These are phyloP conservation scores for Gymnothorax reevesii DNA, from an alignment of 2,797 vertebrate genomes.

Conservation along the genomic window DNA sequence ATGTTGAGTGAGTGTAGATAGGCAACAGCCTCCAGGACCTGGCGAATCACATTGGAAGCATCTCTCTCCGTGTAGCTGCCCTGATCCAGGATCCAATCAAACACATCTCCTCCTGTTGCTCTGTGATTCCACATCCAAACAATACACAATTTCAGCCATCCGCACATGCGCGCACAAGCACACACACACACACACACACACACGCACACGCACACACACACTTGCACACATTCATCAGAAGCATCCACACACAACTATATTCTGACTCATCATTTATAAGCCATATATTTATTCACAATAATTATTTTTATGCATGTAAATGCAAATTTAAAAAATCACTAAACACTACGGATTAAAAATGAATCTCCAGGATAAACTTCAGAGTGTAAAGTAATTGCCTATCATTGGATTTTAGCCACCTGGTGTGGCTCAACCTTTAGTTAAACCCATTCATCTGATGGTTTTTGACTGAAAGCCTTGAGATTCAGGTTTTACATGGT, in stretches of 20 bases:
- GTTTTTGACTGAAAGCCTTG: not conserved
- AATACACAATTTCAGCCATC: conserved; percentile 19
- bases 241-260: conserved; percentile 16
- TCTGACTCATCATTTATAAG: not conserved
- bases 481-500: not conserved
- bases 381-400: not conserved
- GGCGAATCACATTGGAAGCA: conserved; percentile 82
- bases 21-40: conserved; percentile 82
- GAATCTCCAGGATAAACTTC: not conserved
- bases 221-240: conserved; percentile 1
- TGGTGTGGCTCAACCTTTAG: not conserved
- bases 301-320: too few species aligned
- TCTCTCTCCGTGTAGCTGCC: conserved; percentile 87
- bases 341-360: not conserved
- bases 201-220: conserved; percentile 15
- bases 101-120: conserved; percentile 85
- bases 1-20: conserved; percentile 85
- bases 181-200: conserved; percentile 11
- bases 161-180: conserved; percentile 23
- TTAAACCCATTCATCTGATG: not conserved
- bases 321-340: too few species aligned
- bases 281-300: not conserved
- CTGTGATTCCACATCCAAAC: conserved; percentile 54
- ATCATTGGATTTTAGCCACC: not conserved
- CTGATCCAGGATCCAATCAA: conserved; percentile 87